Conservation (phyloP, 2,797 vertebrate species). For the Halcyon leucocephala region DNA sequence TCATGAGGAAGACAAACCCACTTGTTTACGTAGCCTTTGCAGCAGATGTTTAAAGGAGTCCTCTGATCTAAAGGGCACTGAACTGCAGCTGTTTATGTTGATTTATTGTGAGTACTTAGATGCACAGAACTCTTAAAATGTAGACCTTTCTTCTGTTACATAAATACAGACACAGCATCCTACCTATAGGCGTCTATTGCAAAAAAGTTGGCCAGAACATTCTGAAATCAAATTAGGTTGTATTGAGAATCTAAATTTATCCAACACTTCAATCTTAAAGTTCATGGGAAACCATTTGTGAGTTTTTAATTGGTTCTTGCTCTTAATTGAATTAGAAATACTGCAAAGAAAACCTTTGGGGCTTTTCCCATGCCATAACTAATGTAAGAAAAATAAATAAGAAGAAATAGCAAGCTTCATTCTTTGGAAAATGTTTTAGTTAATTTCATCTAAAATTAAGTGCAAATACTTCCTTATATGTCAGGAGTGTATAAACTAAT, state of each 20-base stretch:
- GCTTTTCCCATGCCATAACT: constrained; percentile 44
- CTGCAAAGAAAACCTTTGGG: constrained; percentile 20
- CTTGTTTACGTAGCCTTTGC: not conserved
- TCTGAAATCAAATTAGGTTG: not conserved
- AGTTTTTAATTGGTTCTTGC: constrained; percentile 47
- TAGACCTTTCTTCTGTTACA: not conserved
- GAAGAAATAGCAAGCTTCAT: not conserved
- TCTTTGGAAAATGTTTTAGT: constrained; percentile 13
- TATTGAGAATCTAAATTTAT: constrained; percentile 45
- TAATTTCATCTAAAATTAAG: constrained; percentile 6
- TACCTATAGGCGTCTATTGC: not conserved
- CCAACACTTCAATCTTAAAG: constrained; percentile 11
- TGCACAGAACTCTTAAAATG: not conserved
- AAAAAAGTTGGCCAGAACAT: not conserved
- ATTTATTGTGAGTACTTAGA: not conserved
- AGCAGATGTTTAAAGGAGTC: not conserved
- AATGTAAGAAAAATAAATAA: constrained; percentile 58
- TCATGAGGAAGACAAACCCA: not conserved
- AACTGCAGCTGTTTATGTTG: not conserved
- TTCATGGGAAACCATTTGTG: constrained; percentile 33
- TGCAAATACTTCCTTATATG: constrained; percentile 7
- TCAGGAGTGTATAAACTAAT: not conserved
- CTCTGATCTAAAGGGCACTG: not conserved
- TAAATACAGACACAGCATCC: not conserved
- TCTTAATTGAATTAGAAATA: constrained; percentile 53